Evolutionary conservation across 2,797 vertebrate genomes (phyloP).

Genomic region (Chaunax sp.): DNA sequence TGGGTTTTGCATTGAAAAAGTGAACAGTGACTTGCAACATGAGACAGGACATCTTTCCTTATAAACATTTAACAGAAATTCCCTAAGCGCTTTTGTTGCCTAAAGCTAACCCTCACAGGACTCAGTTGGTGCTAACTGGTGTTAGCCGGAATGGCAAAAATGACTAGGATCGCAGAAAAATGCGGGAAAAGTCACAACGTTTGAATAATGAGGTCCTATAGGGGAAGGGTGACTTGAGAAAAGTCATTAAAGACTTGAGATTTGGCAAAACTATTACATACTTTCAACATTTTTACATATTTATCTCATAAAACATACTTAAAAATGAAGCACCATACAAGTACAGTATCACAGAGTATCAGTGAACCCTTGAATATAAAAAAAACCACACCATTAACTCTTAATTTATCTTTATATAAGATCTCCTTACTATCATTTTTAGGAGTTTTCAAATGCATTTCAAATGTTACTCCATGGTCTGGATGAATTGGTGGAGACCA

Average conservation of each 20-base stretch:
- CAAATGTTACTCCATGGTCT: no score
- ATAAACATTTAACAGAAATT: conserved; percentile 22
- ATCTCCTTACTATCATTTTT: no score
- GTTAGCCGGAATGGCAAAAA: conserved; percentile 8
- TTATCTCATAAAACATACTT: not conserved
- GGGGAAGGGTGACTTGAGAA: not conserved
- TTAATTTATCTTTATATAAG: no score
- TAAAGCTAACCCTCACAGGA: conserved; percentile 13
- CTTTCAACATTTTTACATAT: not conserved
- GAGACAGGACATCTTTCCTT: conserved; percentile 12
- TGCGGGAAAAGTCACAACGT: conserved; percentile 4
- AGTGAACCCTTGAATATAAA: not conserved
- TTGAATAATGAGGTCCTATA: conserved; percentile 12
- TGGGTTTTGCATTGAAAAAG: conserved; percentile 8
- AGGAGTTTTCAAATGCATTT: no score
- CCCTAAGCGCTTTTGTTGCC: not conserved
- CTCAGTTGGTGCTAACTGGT: not conserved
- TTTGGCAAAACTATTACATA: not conserved
- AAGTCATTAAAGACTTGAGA: not conserved
- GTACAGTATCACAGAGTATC: not conserved
- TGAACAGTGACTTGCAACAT: not conserved
- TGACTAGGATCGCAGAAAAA: not conserved
- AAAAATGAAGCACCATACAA: not conserved
- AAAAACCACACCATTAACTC: no score
- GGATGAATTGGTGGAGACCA: no score